Percentiles rank a stretch among this genome's conserved stretches.
Conservation (phyloP, 2,888 invertebrate species). For the Poecilobothrus nobilitatus region DNA sequence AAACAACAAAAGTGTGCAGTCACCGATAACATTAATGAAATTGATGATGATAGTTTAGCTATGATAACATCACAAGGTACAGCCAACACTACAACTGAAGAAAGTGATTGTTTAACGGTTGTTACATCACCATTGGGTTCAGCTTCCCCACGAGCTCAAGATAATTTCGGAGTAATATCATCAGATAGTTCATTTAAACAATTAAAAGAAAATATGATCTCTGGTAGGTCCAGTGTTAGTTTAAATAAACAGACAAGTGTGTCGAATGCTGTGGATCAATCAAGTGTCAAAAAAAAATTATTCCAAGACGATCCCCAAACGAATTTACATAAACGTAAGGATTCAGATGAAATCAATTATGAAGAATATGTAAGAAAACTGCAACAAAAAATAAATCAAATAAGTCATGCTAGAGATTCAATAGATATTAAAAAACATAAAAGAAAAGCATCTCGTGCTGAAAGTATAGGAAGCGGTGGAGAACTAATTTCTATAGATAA, state of each 20-base stretch:
- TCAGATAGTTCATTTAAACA: slow-evolving; percentile 24
- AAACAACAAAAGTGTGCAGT: slow-evolving; percentile 14
- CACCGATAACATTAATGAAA: slow-evolving; percentile 35
- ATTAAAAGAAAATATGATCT: slow-evolving; percentile 22
- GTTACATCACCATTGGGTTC: slow-evolving; percentile 48
- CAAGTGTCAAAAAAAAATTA: slow-evolving; percentile 25
- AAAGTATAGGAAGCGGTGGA: slow-evolving; percentile 25
- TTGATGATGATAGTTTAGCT: slow-evolving; percentile 53
- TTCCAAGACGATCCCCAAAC: slow-evolving; percentile 28
- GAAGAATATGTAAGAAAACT: slow-evolving; percentile 58
- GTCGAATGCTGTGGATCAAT: neutral
- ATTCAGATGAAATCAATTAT: slow-evolving; percentile 44
- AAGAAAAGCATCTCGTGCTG: slow-evolving; percentile 47
- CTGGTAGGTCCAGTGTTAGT: slow-evolving; percentile 33
- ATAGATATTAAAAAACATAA: slow-evolving; percentile 51
- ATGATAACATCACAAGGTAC: slow-evolving; percentile 45
- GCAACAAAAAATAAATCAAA: slow-evolving; percentile 60
- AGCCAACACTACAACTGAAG: slow-evolving; percentile 49
- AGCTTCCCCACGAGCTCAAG: slow-evolving; percentile 33
- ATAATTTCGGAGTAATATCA: slow-evolving; percentile 27
- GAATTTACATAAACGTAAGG: slow-evolving; percentile 27
- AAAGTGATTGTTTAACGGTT: slow-evolving; percentile 51
- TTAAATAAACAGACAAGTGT: slow-evolving; percentile 27
- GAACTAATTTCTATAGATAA: neutral
- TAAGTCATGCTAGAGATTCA: slow-evolving; percentile 60